Conservation (phyloP, 2,888 invertebrate genomes). For the Idaea dimidiata region DNA sequence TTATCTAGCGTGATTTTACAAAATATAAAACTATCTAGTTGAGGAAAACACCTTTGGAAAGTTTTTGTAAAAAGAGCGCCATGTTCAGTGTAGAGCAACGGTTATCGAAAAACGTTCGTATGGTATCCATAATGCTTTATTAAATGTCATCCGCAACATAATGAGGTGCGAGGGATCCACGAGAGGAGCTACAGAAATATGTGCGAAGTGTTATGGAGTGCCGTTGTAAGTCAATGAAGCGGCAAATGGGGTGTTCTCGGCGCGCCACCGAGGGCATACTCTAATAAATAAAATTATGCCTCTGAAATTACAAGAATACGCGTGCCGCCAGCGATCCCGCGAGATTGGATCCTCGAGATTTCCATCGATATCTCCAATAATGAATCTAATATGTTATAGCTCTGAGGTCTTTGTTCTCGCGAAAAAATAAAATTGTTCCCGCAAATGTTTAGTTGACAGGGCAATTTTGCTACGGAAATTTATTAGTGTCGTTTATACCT, state of each 20-base stretch:
- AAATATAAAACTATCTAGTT: not conserved
- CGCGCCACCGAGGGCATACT: slow-evolving; percentile 67
- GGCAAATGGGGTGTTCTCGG: slow-evolving; percentile 78
- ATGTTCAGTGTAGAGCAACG: slow-evolving; percentile 38
- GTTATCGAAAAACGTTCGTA: slow-evolving; percentile 69
- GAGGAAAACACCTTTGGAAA: not conserved
- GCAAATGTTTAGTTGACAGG: slow-evolving; percentile 29
- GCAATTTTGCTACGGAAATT: slow-evolving; percentile 30
- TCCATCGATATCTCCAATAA: slow-evolving; percentile 73
- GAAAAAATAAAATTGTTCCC: slow-evolving; percentile 48
- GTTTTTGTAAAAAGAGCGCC: slow-evolving; percentile 22
- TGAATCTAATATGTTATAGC: slow-evolving; percentile 74
- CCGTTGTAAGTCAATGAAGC: slow-evolving; percentile 81
- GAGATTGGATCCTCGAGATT: slow-evolving; percentile 76
- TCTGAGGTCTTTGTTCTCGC: slow-evolving; percentile 48
- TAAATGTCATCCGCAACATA: slow-evolving; percentile 80
- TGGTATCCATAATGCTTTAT: slow-evolving; percentile 76
- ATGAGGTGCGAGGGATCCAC: slow-evolving; percentile 76
- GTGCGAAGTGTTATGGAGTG: slow-evolving; percentile 80
- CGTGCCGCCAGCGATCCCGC: slow-evolving; percentile 64
- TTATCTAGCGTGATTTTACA: too few species aligned
- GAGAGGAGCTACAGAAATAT: slow-evolving; percentile 77
- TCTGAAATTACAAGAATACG: slow-evolving; percentile 80
- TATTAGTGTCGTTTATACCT: slow-evolving; percentile 22
- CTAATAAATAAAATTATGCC: slow-evolving; percentile 81